Base-by-base conservation (phyloP, 2,113 vertebrate genomes). In the Mixornis gularis region DNA sequence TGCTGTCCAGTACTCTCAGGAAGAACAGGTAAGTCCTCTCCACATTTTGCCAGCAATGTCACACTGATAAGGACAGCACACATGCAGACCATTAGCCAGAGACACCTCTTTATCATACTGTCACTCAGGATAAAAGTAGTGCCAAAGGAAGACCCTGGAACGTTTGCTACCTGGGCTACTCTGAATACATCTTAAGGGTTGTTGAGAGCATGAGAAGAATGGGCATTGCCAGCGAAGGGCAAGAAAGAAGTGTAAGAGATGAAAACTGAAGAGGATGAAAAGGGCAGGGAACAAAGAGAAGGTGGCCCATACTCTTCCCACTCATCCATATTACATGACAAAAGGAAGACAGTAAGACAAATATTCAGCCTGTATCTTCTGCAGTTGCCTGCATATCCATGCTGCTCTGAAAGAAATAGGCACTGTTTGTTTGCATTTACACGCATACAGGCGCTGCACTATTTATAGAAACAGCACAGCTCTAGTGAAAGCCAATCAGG, bases 401-500 rank as follows among this genome's bases (percentile, higher is more conserved):
- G 71, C 59, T 73, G 52, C 59, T 94, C 85, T 85, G 77, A 30
- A 65, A 79, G 81, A 87, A 79, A 69, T 55, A 25, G 2, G 41
- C 55, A 14, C 73, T 48, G 74, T 77, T 77, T 82, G 82, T 69
- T 93, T 93, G 84, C 68, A 68, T 48, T 87, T 92, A 52, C 43
- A 93, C 5, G 1, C 62, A 62, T 22, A 59, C 59, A 81, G 52
- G 73, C 59, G 10, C 76, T 48, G 58, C 52, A 43, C 90, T 94
- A 90, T 96, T 95, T 87, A 93, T 89, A 96, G 92, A 90, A 93
- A 74, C 3, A 0, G 52, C 82, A 72, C 36, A 89, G 64, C 83
- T 90, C 87, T 76, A 72, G 82, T 69, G 82, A 94, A 96, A 96
- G 78, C 78, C 64, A 93, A 3, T 87, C 85, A 89, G 66, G 66